Conservation (phyloP, 2,113 vertebrate species). For the Parus major region DNA sequence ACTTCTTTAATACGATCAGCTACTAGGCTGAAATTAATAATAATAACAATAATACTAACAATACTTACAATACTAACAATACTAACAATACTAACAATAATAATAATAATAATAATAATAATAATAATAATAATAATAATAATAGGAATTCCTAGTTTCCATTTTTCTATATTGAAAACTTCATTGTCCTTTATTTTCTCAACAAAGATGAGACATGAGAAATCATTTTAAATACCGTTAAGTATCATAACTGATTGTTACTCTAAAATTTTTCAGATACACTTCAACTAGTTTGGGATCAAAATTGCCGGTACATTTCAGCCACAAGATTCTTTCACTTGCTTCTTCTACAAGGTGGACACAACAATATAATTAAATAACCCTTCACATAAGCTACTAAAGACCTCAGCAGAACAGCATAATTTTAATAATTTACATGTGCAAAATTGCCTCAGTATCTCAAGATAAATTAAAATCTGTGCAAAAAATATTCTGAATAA, state of each 20-base stretch:
- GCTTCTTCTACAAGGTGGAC: not conserved
- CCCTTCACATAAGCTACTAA: not conserved
- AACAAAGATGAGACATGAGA: not conserved
- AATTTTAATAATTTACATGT: not conserved
- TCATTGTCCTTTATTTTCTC: not conserved
- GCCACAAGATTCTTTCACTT: not conserved
- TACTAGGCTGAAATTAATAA: not conserved
- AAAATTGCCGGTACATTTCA: not conserved
- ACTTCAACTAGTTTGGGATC: not conserved
- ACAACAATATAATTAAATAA: not conserved
- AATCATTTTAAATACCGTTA: not conserved
- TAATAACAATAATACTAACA: not conserved
- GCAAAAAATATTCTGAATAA: not conserved
- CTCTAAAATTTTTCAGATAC: not conserved
- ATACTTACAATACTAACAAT: not conserved
- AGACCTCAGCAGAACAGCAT: not conserved
- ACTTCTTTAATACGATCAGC: not conserved
- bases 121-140: not conserved
- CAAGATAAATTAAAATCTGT: not conserved
- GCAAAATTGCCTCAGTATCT: not conserved
- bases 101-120: not conserved
- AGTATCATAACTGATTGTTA: not conserved
- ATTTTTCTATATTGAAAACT: not conserved
- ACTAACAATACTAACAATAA: not conserved
- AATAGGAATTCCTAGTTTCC: not conserved